Base-by-base conservation (phyloP, 2,797 vertebrate genomes). In the Todus mexicanus region DNA sequence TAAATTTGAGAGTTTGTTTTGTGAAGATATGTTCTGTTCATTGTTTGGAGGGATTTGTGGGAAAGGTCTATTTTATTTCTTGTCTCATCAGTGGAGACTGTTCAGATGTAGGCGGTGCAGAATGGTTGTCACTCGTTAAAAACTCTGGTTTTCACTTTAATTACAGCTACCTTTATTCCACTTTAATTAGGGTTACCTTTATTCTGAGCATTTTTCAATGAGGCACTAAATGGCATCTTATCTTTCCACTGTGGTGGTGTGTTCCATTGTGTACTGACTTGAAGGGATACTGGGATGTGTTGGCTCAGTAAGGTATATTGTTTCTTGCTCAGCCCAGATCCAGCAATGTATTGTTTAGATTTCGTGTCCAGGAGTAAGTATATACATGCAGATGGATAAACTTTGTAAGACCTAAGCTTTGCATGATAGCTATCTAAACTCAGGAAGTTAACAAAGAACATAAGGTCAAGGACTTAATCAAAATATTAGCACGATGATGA, bases 391-490 rank as follows among this genome's bases (percentile, higher is more conserved):
- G 70, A 88, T 53, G 83, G 33, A 63, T 90, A 53, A 86, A 61
- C 53, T 82, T 84, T 68, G 53, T 53, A 57, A 94, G 87, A 57
- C 50, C 15, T 70, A 65, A 89, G 69, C 72, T 90, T 86, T 76
- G n/a, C 35, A 29, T 40, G 65, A 71, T 80, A 80, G 63, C 60
- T 90, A 2, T 89, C 78, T 89, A 69, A 93, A 92, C 81, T 94
- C 78, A 80, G 90, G 92, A 93, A 92, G 81, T 87, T 80, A 85
- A 63, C 69, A 54, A 65, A 81, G 86, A 94, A 92, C 89, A 56
- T 63, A 89, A 90, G 75, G 93, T 93, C 89, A 90, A 74, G 69
- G 81, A 85, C 81, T 60, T 87, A 77, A 63, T 88, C 72, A 92
- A 79, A 92, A 76, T 83, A 69, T 33, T 87, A 79, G 35, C 31